Percentiles rank a stretch among this genome's conserved stretches.
phyloP scores from a whole-genome alignment of 2,797 vertebrate species.

The Pagetopsis macropterus region DNA sequence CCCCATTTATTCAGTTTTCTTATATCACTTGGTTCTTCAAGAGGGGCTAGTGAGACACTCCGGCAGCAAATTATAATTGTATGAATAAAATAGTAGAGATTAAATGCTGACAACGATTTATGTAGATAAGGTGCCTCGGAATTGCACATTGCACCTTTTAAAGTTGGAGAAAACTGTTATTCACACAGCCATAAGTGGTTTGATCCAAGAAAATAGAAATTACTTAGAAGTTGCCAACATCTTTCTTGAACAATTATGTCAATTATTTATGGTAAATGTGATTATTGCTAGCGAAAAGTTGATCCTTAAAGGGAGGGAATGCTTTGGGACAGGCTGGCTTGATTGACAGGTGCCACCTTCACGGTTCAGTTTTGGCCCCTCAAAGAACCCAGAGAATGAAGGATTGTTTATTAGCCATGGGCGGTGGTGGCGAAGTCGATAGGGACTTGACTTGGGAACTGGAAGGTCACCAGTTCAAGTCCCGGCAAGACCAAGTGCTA shows the following conservation, averaged over 20 bases:
- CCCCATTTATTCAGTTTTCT: no score
- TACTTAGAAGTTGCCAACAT: not conserved
- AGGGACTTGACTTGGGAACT: no score
- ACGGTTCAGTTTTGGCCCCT: not conserved
- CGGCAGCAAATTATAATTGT: no score
- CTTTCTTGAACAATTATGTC: not conserved
- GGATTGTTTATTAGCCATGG: not conserved
- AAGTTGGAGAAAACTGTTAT: not conserved
- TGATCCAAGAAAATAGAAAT: not conserved
- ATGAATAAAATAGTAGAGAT: no score
- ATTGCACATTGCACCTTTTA: not conserved
- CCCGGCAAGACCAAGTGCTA: no score
- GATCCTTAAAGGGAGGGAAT: not conserved
- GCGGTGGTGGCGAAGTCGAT: no score
- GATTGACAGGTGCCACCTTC: not conserved
- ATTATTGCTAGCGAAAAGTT: constrained; percentile 8
- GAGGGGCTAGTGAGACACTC: no score
- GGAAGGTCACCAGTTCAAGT: no score
- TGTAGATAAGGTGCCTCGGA: no score
- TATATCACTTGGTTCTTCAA: no score
- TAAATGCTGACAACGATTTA: no score
- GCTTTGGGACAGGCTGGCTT: not conserved
- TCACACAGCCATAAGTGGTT: not conserved
- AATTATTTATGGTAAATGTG: not conserved
- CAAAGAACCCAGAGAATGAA: not conserved